These are phyloP conservation scores for Potorous gilbertii DNA, from an alignment of 2,797 vertebrate genomes.

Conservation along the genomic window DNA sequence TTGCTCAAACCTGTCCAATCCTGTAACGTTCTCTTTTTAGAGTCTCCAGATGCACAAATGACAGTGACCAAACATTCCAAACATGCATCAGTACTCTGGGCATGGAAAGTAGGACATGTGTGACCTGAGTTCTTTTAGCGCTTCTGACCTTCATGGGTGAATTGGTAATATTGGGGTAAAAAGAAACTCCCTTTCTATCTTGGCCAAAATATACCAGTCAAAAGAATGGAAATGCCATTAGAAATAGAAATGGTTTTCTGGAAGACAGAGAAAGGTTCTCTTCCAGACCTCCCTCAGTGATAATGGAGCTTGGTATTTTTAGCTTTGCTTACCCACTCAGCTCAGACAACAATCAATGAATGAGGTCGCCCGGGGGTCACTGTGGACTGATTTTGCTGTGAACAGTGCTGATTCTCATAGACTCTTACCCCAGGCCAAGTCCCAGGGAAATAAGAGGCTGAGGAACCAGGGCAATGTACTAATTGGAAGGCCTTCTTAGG, in stretches of 20 bases:
- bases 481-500: background rate
- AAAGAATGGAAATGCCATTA: conserved; percentile 8
- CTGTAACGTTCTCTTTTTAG: background rate
- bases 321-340: background rate
- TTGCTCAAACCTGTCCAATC: background rate
- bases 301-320: background rate
- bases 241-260: background rate
- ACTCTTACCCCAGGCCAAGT: background rate
- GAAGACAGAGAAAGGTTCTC: background rate
- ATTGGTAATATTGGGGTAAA: conserved; percentile 1
- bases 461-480: background rate
- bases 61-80: background rate
- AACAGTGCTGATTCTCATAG: background rate
- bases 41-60: background rate
- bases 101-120: background rate
- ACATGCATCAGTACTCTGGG: background rate
- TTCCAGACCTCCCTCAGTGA: background rate
- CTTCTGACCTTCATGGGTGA: background rate
- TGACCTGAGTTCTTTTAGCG: background rate
- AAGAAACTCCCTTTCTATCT: background rate
- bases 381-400: background rate
- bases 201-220: background rate
- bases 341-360: background rate
- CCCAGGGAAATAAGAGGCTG: background rate
- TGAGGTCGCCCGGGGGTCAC: conserved; percentile 7